Conservation (phyloP, 2,888 invertebrate species). For the Clitarchus hookeri region DNA sequence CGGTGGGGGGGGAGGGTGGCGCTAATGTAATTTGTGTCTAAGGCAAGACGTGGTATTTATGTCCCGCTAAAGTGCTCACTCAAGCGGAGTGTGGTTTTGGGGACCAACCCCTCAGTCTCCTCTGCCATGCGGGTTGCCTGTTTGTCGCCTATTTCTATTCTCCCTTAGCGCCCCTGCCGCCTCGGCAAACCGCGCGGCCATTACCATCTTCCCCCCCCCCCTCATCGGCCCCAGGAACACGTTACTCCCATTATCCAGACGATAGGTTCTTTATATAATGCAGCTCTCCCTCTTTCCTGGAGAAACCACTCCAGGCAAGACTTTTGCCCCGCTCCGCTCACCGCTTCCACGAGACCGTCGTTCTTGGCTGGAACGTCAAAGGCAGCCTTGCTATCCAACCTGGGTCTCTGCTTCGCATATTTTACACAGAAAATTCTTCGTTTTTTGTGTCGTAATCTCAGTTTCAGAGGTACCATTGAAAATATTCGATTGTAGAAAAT, state of each 20-base stretch:
- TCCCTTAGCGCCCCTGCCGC: too few species aligned
- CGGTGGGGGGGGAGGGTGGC: background rate
- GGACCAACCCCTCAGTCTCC: background rate
- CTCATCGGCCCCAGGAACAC: background rate
- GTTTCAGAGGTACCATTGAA: too few species aligned
- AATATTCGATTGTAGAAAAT: too few species aligned
- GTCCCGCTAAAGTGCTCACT: background rate
- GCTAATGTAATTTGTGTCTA: slow-evolving; percentile 7
- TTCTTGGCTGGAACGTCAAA: too few species aligned
- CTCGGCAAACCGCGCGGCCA: background rate
- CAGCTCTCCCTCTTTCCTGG: background rate
- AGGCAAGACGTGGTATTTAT: background rate
- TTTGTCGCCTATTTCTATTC: slow-evolving; percentile 14
- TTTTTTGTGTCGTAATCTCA: too few species aligned
- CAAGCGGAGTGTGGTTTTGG: background rate
- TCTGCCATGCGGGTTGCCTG: background rate
- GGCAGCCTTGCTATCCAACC: too few species aligned
- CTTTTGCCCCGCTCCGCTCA: background rate
- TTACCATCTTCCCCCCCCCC: background rate
- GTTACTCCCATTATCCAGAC: background rate
- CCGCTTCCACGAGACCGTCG: too few species aligned
- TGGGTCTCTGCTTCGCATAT: too few species aligned
- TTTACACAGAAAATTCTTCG: too few species aligned
- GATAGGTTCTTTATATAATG: slow-evolving; percentile 27
- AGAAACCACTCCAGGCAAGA: background rate